Evolutionary conservation across 1,140 invertebrate genomes (phyloP).

Genomic region (Conopomorpha cramerella): DNA sequence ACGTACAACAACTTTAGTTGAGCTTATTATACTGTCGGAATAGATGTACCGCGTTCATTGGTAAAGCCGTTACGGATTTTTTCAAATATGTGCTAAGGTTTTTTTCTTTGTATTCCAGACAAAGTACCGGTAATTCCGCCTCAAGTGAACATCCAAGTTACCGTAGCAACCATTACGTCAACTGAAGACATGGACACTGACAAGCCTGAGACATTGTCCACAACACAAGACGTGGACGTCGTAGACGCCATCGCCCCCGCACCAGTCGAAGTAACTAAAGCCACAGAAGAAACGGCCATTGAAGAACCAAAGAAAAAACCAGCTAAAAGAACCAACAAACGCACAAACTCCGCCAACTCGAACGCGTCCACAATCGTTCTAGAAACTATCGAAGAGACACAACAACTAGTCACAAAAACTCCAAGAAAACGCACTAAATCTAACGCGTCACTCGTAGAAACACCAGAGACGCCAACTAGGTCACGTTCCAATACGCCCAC

Average conservation of each 20-base stretch:
- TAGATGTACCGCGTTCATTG: no score
- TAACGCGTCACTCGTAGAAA: background rate
- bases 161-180: no score
- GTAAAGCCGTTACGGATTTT: no score
- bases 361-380: no score
- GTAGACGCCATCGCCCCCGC: background rate
- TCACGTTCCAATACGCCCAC: conserved; percentile 24
- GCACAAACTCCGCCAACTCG: conserved; percentile 20
- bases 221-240: background rate
- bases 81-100: no score
- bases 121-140: no score
- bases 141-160: no score
- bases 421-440: background rate
- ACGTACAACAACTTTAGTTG: no score
- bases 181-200: no score
- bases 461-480: conserved; percentile 10
- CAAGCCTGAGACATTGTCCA: background rate
- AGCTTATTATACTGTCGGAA: no score
- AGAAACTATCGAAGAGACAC: conserved; percentile 11
- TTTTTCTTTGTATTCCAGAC: no score
- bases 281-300: background rate
- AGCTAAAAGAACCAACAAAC: conserved; percentile 17
- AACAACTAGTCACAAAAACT: conserved; percentile 17
- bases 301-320: conserved; percentile 5
- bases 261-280: background rate